A percentile compares a stretch with the other conserved stretches of the same genome.
phyloP scores from a whole-genome alignment of 1,140 invertebrate genomes.

The Zophobas atratus region DNA sequence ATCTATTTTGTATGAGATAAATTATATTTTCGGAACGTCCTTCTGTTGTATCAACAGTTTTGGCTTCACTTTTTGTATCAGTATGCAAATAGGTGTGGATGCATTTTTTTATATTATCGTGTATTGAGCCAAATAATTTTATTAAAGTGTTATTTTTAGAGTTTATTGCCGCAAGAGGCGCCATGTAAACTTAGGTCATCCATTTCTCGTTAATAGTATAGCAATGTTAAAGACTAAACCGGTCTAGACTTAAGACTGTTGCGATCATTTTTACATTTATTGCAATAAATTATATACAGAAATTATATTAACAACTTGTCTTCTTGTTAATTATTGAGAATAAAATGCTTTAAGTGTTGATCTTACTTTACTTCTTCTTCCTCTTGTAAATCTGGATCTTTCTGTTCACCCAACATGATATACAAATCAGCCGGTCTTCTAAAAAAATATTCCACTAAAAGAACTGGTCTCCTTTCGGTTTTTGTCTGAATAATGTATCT shows the following conservation, averaged over 20 bases:
- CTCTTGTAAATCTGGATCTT: constrained; percentile 47
- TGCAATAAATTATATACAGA: constrained; percentile 33
- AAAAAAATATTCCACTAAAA: constrained; percentile 60
- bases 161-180: constrained; percentile 21
- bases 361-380: background rate
- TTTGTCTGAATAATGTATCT: constrained; percentile 32
- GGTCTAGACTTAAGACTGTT: constrained; percentile 39
- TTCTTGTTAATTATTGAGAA: constrained; percentile 40
- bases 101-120: constrained; percentile 12
- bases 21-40: constrained; percentile 14
- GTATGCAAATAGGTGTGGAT: constrained; percentile 8
- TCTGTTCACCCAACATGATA: constrained; percentile 60
- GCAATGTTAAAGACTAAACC: constrained; percentile 13
- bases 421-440: constrained; percentile 60
- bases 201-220: background rate
- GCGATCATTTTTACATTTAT: constrained; percentile 32
- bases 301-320: constrained; percentile 34
- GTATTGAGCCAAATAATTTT: constrained; percentile 28
- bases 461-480: constrained; percentile 43
- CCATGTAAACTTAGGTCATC: constrained; percentile 9
- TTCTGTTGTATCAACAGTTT: constrained; percentile 37
- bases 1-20: constrained; percentile 34
- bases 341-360: constrained; percentile 44
- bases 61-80: background rate
- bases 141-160: constrained; percentile 27